A percentile compares a stretch with the other conserved stretches of the same genome.
Conservation (phyloP, 2,113 vertebrate genomes). For the Cygnus buccinator region DNA sequence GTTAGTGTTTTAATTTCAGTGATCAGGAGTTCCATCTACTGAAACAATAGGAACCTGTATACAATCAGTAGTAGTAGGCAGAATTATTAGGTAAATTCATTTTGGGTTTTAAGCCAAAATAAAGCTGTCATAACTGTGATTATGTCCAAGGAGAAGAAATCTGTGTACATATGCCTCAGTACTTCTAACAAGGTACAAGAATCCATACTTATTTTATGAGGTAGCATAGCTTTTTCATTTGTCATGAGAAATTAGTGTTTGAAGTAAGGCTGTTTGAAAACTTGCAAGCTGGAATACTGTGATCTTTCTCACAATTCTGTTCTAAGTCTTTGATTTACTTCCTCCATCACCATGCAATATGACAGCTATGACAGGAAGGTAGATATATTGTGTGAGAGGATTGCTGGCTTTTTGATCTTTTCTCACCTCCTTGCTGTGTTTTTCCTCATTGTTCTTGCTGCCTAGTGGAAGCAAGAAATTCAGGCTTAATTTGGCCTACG, state of each 20-base stretch:
- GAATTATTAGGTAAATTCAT: not conserved
- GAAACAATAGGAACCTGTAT: not conserved
- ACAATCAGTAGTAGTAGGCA: not conserved
- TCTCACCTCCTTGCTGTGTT: conserved; percentile 3
- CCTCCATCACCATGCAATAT: not conserved
- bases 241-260: not conserved
- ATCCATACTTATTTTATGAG: not conserved
- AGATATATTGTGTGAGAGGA: not conserved
- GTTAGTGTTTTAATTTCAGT: not conserved
- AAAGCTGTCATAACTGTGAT: not conserved
- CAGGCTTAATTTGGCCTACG: conserved; percentile 46
- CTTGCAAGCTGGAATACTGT: not conserved
- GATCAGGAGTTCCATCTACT: not conserved
- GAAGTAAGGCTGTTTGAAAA: not conserved
- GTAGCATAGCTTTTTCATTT: not conserved
- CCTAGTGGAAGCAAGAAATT: conserved; percentile 67
- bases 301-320: not conserved
- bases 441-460: conserved; percentile 20
- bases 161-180: not conserved
- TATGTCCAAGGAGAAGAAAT: not conserved
- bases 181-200: not conserved
- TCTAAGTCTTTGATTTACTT: not conserved
- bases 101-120: not conserved
- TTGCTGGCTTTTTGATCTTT: conserved; percentile 52
- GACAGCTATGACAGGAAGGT: not conserved